Evolutionary conservation across 2,113 vertebrate genomes (phyloP).

Genomic region (Tragelaphus strepsiceros): DNA sequence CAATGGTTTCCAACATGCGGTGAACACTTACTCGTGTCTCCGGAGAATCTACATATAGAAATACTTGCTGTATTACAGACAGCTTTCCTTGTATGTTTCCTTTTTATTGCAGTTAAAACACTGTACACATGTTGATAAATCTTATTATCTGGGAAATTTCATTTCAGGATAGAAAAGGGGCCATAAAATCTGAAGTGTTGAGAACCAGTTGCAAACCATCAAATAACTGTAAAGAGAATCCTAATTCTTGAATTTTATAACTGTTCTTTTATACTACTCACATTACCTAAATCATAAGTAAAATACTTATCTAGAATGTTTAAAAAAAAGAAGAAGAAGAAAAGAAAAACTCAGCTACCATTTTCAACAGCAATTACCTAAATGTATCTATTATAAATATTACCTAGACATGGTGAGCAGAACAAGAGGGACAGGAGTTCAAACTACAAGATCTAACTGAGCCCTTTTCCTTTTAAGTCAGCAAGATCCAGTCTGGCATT

Average conservation of each 20-base stretch:
- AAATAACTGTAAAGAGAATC: neutral
- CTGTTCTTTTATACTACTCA: neutral
- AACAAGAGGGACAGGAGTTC: neutral
- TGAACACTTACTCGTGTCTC: neutral
- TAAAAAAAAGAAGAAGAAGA: neutral
- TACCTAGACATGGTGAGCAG: neutral
- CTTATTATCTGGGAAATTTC: conserved; percentile 3
- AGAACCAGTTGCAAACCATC: conserved; percentile 12
- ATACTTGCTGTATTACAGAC: neutral
- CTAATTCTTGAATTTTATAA: neutral
- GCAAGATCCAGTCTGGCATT: conserved; percentile 8
- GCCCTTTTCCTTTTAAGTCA: neutral
- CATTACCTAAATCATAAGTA: conserved; percentile 6
- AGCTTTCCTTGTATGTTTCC: neutral
- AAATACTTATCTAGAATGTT: neutral
- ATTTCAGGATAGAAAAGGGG: neutral
- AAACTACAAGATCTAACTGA: neutral
- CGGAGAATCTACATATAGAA: conserved; percentile 5
- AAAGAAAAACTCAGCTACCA: neutral
- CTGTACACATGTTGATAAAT: neutral
- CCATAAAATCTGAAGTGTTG: neutral
- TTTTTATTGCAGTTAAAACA: neutral
- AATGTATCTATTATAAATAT: neutral
- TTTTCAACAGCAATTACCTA: conserved; percentile 5
- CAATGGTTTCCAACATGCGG: neutral